Evolutionary conservation across 2,113 vertebrate species (phyloP).

Genomic region (Upupa epops): DNA sequence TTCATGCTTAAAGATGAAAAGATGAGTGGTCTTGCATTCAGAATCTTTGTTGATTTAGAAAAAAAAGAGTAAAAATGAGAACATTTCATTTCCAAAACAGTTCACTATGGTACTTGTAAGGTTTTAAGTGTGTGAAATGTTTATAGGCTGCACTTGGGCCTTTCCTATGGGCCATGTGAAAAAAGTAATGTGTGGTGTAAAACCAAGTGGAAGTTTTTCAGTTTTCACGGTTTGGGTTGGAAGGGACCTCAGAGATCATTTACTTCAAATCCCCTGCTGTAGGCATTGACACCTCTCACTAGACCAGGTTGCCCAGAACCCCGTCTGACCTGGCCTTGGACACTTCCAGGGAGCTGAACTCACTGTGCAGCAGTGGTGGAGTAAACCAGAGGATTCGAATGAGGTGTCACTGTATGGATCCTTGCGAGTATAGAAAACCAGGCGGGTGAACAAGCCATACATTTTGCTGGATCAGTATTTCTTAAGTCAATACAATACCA

Average conservation of each 20-base stretch:
- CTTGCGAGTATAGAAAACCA: background rate
- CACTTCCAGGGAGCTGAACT: background rate
- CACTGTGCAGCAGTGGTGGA: background rate
- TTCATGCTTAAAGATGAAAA: slow-evolving; percentile 39
- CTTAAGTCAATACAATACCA: background rate
- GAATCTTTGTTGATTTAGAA: background rate
- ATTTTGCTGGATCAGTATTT: background rate
- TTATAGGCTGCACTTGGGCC: background rate
- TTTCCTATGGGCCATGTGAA: background rate
- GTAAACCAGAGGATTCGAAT: background rate
- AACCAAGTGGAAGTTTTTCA: too few relatives aligned
- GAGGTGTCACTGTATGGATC: accelerated
- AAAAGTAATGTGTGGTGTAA: background rate
- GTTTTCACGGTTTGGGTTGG: too few relatives aligned
- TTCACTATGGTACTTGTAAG: background rate
- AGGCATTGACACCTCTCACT: too few relatives aligned
- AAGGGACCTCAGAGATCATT: too few relatives aligned
- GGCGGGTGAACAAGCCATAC: background rate
- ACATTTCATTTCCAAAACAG: background rate
- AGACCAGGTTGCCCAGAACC: too few relatives aligned
- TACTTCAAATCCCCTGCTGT: too few relatives aligned
- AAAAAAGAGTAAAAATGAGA: background rate
- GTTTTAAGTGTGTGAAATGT: background rate
- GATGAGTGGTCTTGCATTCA: background rate
- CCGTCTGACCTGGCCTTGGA: too few relatives aligned